Base-by-base conservation (phyloP, 2,797 vertebrate genomes). In the Oreonectes daqikongensis region DNA sequence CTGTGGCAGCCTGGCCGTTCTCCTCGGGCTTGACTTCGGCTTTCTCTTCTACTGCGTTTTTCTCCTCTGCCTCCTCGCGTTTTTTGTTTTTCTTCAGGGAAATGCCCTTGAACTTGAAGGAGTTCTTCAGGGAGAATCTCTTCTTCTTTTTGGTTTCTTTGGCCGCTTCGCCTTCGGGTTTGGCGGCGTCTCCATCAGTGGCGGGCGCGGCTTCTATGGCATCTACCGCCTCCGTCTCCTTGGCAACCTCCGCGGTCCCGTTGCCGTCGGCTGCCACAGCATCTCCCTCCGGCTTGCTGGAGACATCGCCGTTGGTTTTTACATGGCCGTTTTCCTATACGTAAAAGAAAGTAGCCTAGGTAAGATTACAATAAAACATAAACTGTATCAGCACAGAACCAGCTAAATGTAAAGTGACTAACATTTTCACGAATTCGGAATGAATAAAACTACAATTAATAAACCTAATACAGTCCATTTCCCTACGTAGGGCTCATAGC, bases 111-210 rank as follows among this genome's bases (percentile, higher is more conserved):
- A 98, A 95, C 86, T 98, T 99, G 89, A 98, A 97, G 28, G 92
- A 93, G 88, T 95, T 92, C 87, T 98, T 98, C 90, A 98, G 93
- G 80, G 96, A 96, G n/a, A 97, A 97, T 93, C 95, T 96, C 90
- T 94, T 94, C 87, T 95, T 96, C 91, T 98, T 98, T 90, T 97
- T 99, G 81, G 89, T 91, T 48, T 94, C 94, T 85, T 98, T 97
- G 79, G 93, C 88, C 0, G 93, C 93, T 38, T 94, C 94, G 0
- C 86, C 90, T 5, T 96, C 94, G 0, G 91, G 2, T 55, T 92
- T 91, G 32, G 88, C 78, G 0, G 93, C 92, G 14, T 94, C 94
- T 0, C 86, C 92, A 35, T 95, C 94, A 0, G 91, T 84, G 0
- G 92, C 88, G 0, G 95, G 94, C 0, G 95, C 95, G 0, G 94